phyloP scores from a whole-genome alignment of 1,140 invertebrate genomes.

The Anastrepha obliqua region DNA sequence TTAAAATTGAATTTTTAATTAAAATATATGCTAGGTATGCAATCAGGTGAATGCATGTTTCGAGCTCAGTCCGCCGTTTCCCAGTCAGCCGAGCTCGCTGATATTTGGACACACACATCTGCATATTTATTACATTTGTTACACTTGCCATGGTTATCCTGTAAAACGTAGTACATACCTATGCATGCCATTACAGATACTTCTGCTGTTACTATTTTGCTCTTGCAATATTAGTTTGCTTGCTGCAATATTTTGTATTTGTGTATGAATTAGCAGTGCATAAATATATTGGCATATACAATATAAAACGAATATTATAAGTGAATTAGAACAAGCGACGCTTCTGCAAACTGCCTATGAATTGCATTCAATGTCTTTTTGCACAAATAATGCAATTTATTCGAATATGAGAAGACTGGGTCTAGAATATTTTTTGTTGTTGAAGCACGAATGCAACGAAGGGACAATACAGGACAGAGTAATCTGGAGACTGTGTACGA shows the following conservation, averaged over 20 bases:
- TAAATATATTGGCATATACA: constrained; percentile 25
- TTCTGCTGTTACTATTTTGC: constrained; percentile 1
- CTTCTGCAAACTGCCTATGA: too few species aligned
- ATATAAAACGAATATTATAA: constrained; percentile 30
- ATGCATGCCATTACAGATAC: not conserved
- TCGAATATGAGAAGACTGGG: too few species aligned
- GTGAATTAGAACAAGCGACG: not conserved
- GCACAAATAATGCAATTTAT: too few species aligned
- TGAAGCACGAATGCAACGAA: too few species aligned
- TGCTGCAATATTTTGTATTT: constrained; percentile 24
- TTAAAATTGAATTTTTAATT: constrained; percentile 74
- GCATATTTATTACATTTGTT: not conserved
- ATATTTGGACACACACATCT: not conserved
- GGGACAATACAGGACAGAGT: too few species aligned
- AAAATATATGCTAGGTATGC: constrained; percentile 64
- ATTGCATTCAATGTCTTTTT: too few species aligned
- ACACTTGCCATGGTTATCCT: not conserved
- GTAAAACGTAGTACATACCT: not conserved
- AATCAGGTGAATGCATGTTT: not conserved
- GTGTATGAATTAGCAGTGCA: not conserved
- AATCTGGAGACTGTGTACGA: too few species aligned
- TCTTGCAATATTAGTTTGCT: not conserved
- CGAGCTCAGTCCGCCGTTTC: not conserved
- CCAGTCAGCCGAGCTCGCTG: not conserved
- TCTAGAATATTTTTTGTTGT: too few species aligned